Percentiles rank a stretch among this genome's conserved stretches.
These are phyloP conservation scores for Caenorhabditis doughertyi DNA, from an alignment of 2,888 invertebrate genomes.

Conservation along the genomic window DNA sequence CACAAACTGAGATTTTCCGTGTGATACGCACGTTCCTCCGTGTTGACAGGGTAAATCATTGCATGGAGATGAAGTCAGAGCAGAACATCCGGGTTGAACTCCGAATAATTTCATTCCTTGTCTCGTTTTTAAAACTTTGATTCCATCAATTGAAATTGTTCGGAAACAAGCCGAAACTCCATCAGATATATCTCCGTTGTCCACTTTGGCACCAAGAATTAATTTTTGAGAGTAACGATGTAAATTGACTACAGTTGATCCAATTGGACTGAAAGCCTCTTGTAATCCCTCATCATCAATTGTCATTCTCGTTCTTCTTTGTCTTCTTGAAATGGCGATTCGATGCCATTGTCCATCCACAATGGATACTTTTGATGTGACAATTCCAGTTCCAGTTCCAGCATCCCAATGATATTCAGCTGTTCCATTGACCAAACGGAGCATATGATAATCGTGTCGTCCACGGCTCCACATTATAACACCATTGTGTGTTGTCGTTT, in stretches of 20 bases:
- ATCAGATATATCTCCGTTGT: constrained; percentile 85
- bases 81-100: constrained; percentile 66
- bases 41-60: constrained; percentile 68
- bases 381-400: constrained; percentile 92
- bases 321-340: constrained; percentile 89
- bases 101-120: constrained; percentile 69
- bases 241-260: constrained; percentile 89
- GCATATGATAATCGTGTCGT: constrained; percentile 91
- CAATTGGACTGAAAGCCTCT: constrained; percentile 87
- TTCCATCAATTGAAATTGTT: constrained; percentile 88
- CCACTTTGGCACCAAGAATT: constrained; percentile 71
- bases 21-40: constrained; percentile 64
- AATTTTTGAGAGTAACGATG: constrained; percentile 84
- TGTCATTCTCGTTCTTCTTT: constrained; percentile 83
- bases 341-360: constrained; percentile 92
- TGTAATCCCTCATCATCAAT: constrained; percentile 82
- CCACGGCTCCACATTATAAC: constrained; percentile 92
- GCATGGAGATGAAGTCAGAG: constrained; percentile 67
- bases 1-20: constrained; percentile 58
- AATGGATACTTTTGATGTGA: constrained; percentile 58
- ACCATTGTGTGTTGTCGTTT: constrained; percentile 91
- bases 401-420: constrained; percentile 94
- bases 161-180: constrained; percentile 95
- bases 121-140: constrained; percentile 66
- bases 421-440: constrained; percentile 90